Percentiles rank a stretch among this genome's conserved stretches.
phyloP scores from a whole-genome alignment of 2,797 vertebrate species.

The Botia almorhae region DNA sequence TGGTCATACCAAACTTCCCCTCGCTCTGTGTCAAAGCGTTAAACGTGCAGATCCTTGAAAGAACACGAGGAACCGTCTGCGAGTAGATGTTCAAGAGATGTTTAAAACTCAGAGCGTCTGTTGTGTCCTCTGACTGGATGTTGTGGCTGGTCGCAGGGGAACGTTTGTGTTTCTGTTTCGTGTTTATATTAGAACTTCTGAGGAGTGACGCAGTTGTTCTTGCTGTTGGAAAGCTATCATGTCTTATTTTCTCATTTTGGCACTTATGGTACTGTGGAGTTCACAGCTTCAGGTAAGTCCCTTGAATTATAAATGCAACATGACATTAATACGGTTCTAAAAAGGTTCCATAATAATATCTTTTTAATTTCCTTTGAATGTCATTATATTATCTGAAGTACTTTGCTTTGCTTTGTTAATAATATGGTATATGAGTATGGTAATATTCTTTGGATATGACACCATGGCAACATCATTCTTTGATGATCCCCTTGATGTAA shows the following conservation, averaged over 20 bases:
- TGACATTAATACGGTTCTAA: too few species aligned
- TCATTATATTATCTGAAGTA: too few species aligned
- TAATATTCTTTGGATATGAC: too few species aligned
- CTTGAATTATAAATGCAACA: not conserved
- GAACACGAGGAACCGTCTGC: conserved; percentile 14
- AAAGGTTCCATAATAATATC: too few species aligned
- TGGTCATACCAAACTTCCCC: conserved; percentile 37
- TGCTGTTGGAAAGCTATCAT: conserved; percentile 50
- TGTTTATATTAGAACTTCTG: conserved; percentile 44
- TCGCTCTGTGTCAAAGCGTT: conserved; percentile 22
- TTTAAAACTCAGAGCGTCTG: not conserved
- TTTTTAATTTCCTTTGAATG: too few species aligned
- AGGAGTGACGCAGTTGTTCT: conserved; percentile 26
- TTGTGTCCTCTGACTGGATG: conserved; percentile 20
- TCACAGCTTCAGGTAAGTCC: conserved; percentile 56
- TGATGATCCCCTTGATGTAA: too few species aligned
- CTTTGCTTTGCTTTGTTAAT: too few species aligned
- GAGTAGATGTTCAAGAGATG: conserved; percentile 30
- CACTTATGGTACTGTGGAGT: conserved; percentile 48
- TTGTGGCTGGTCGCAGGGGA: conserved; percentile 9
- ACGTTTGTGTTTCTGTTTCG: conserved; percentile 16
- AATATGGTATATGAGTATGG: too few species aligned
- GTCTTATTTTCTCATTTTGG: conserved; percentile 55
- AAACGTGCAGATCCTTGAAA: conserved; percentile 28
- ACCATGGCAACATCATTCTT: too few species aligned